Conservation (phyloP, 2,797 vertebrate genomes). For the Sparidentex hasta region DNA sequence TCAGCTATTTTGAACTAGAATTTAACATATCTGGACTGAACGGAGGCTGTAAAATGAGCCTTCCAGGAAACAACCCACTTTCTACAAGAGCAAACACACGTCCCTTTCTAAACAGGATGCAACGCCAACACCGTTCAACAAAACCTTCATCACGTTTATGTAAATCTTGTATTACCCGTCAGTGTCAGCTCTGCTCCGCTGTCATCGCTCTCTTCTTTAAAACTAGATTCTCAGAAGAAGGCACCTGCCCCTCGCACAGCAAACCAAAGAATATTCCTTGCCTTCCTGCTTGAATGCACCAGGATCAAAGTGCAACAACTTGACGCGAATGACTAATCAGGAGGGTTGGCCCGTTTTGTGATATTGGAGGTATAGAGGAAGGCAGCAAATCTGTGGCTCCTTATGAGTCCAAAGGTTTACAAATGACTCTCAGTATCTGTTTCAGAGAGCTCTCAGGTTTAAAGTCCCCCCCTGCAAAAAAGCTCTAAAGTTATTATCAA, state of each 20-base stretch:
- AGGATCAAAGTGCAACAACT: slow-evolving; percentile 80
- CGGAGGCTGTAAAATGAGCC: not conserved
- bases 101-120: slow-evolving; percentile 12
- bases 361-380: slow-evolving; percentile 7
- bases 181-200: slow-evolving; percentile 12
- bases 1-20: not conserved
- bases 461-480: slow-evolving; percentile 22
- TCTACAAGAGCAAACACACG: slow-evolving; percentile 27
- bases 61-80: not conserved
- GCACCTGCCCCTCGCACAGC: not conserved
- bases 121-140: not conserved
- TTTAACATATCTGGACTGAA: not conserved
- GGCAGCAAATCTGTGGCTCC: slow-evolving; percentile 16
- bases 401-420: slow-evolving; percentile 81
- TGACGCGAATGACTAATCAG: slow-evolving; percentile 36
- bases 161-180: slow-evolving; percentile 52
- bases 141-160: not conserved
- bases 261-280: not conserved
- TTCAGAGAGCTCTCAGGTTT: slow-evolving; percentile 52
- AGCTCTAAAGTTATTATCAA: slow-evolving; percentile 1
- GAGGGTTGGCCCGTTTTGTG: slow-evolving; percentile 41
- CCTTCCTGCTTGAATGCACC: slow-evolving; percentile 65
- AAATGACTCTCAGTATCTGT: slow-evolving; percentile 27
- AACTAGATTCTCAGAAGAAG: not conserved
- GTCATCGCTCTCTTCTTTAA: slow-evolving; percentile 48